phyloP scores from a whole-genome alignment of 2,113 vertebrate species.

The Osmerus eperlanus region DNA sequence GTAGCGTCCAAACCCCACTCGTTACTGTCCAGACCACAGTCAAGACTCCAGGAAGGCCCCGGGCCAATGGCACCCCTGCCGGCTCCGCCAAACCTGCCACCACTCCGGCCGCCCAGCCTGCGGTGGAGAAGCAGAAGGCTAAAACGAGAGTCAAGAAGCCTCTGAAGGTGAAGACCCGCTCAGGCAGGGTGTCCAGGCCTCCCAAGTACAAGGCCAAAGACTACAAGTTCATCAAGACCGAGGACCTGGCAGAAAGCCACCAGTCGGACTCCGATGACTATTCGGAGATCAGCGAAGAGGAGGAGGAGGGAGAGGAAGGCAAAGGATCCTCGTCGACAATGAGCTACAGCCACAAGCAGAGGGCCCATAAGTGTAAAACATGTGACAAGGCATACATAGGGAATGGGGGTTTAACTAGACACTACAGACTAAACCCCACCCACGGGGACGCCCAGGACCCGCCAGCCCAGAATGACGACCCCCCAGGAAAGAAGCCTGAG shows the following conservation, averaged over 20 bases:
- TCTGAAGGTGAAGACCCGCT: conserved; percentile 86
- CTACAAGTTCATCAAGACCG: conserved; percentile 95
- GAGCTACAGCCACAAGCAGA: conserved; percentile 77
- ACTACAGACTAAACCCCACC: conserved; percentile 86
- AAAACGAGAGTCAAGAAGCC: conserved; percentile 79
- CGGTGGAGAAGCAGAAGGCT: conserved; percentile 46
- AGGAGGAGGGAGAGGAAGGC: conserved; percentile 70
- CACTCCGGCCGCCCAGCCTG: background rate
- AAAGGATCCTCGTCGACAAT: conserved; percentile 18
- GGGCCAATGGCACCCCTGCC: background rate
- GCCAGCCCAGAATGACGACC: background rate
- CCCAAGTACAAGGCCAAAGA: conserved; percentile 95
- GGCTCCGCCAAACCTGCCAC: conserved; percentile 5
- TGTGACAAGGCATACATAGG: conserved; percentile 96
- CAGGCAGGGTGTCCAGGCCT: conserved; percentile 89
- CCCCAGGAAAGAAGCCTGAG: background rate
- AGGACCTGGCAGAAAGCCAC: conserved; percentile 87
- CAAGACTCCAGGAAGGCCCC: conserved; percentile 35
- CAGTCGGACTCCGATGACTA: conserved; percentile 96
- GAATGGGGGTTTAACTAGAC: conserved; percentile 87
- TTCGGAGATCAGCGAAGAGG: conserved; percentile 89
- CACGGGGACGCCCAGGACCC: conserved; percentile 68
- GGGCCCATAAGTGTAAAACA: conserved; percentile 80
- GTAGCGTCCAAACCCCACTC: too few relatives aligned
- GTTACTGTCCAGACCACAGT: background rate